Evolutionary conservation across 2,888 invertebrate genomes (phyloP).

Genomic region (Tipula unca): DNA sequence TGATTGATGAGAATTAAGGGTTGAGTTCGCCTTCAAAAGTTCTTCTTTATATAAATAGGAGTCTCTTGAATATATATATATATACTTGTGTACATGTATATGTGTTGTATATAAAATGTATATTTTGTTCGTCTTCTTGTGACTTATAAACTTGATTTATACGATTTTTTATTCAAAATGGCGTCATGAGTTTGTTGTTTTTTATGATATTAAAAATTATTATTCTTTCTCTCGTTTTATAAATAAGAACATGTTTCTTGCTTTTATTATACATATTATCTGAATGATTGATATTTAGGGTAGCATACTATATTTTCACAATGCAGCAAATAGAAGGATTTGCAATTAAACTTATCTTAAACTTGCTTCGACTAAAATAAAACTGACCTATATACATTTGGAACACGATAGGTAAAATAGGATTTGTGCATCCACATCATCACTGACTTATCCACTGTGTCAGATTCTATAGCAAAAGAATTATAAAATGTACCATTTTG

Average conservation of each 20-base stretch:
- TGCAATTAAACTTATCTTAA: too few species aligned
- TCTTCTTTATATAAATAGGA: background rate
- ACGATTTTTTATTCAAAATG: constrained; percentile 18
- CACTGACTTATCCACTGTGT: too few species aligned
- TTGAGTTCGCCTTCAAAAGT: background rate
- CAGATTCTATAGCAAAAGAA: too few species aligned
- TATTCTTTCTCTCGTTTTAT: background rate
- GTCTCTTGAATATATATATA: background rate
- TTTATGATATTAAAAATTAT: background rate
- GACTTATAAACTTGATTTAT: constrained; percentile 17
- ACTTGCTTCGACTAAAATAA: too few species aligned
- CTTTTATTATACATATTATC: background rate
- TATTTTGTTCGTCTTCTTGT: background rate
- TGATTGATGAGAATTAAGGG: background rate
- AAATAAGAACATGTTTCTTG: background rate
- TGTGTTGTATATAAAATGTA: background rate
- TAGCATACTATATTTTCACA: background rate
- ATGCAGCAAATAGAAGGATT: too few species aligned
- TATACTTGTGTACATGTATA: background rate
- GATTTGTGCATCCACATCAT: too few species aligned
- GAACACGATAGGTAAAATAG: too few species aligned
- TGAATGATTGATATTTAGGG: background rate
- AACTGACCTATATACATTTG: too few species aligned
- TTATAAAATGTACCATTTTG: too few species aligned
- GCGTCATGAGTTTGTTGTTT: background rate